A percentile compares a stretch with the other conserved stretches of the same genome.
Evolutionary conservation across 2,113 vertebrate genomes (phyloP).

Genomic region (Psilopsiagon aymara): DNA sequence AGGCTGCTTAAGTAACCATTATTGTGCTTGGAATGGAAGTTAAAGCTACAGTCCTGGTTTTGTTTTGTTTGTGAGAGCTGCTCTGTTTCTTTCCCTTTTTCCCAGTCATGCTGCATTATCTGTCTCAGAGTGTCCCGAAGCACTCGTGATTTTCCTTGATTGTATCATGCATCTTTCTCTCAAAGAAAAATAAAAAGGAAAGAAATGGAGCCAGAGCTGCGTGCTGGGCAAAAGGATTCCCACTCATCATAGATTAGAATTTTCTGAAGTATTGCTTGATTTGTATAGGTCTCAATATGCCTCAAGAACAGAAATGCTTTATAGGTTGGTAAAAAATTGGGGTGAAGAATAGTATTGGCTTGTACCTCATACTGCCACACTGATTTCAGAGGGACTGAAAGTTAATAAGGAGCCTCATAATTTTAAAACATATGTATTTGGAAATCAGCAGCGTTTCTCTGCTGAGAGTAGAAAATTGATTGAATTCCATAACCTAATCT

Average conservation of each 20-base stretch:
- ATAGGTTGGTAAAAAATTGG: background rate
- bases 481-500: slow-evolving; percentile 14
- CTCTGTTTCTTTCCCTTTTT: background rate
- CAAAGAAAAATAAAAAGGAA: background rate
- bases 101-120: background rate
- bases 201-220: background rate
- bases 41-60: background rate
- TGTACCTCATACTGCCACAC: background rate
- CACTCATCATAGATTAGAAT: background rate
- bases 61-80: background rate
- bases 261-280: slow-evolving; percentile 23
- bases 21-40: background rate
- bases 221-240: background rate
- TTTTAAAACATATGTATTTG: background rate
- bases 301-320: background rate
- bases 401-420: background rate
- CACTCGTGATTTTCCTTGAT: background rate
- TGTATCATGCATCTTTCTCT: background rate
- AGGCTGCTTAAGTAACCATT: background rate
- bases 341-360: background rate
- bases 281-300: background rate
- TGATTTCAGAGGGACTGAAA: slow-evolving; percentile 3
- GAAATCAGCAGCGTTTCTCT: slow-evolving; percentile 7
- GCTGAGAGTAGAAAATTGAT: slow-evolving; percentile 24
- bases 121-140: background rate